These are phyloP conservation scores for Muntiacus muntjak DNA, from an alignment of 2,113 vertebrate genomes.

Conservation along the genomic window DNA sequence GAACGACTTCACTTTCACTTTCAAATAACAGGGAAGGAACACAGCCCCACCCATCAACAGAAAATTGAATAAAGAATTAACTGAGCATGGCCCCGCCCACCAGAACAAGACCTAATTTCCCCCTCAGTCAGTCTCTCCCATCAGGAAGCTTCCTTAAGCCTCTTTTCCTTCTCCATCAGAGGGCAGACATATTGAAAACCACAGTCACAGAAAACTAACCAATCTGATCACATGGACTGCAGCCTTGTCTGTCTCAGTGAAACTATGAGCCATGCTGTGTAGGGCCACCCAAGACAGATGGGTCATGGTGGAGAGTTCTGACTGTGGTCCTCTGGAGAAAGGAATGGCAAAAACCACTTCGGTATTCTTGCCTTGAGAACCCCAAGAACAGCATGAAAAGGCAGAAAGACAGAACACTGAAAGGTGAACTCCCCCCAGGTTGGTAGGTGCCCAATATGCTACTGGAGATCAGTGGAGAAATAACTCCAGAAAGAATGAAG, in stretches of 20 bases:
- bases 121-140: not conserved
- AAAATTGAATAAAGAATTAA: not conserved
- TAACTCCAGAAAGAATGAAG: not conserved
- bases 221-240: not conserved
- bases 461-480: not conserved
- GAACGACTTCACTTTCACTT: not conserved
- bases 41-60: not conserved
- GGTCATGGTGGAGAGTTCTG: not conserved
- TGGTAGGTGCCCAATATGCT: not conserved
- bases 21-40: not conserved
- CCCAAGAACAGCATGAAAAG: not conserved
- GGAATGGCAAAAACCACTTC: not conserved
- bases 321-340: not conserved
- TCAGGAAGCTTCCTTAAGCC: not conserved
- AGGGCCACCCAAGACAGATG: not conserved
- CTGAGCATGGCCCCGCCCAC: not conserved
- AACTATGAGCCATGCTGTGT: not conserved
- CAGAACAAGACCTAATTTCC: not conserved
- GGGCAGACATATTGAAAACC: not conserved
- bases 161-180: not conserved
- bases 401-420: not conserved
- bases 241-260: not conserved
- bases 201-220: not conserved
- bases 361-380: not conserved
- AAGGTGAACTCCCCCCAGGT: not conserved